These are phyloP conservation scores for Euwallacea fornicatus DNA, from an alignment of 1,140 invertebrate genomes.

Conservation along the genomic window DNA sequence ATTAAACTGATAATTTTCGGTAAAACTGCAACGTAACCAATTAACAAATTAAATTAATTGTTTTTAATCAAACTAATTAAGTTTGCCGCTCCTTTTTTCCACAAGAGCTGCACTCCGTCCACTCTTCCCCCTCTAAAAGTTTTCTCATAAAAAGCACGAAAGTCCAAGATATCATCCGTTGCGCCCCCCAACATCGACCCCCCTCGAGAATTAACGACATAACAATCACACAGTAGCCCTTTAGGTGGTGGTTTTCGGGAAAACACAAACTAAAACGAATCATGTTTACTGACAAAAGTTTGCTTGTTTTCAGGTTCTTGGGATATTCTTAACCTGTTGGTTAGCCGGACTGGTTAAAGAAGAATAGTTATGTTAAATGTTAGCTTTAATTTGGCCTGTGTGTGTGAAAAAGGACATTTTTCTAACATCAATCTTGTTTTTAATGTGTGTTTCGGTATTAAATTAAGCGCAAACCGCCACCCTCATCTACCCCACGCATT, in stretches of 20 bases:
- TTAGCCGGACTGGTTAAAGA: constrained; percentile 52
- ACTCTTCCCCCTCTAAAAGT: too few species aligned
- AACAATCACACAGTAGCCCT: too few species aligned
- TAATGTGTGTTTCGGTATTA: neutral
- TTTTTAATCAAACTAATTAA: too few species aligned
- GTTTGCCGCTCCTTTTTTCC: too few species aligned
- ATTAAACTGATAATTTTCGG: too few species aligned
- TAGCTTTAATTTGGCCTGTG: constrained; percentile 6
- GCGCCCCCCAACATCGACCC: too few species aligned
- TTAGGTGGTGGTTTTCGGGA: constrained; percentile 22
- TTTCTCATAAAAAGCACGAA: too few species aligned
- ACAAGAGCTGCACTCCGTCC: too few species aligned
- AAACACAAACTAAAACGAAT: constrained; percentile 2
- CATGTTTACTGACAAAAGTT: constrained; percentile 31
- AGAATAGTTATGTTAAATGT: constrained; percentile 24
- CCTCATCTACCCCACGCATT: neutral
- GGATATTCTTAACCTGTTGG: constrained; percentile 63
- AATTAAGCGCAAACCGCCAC: constrained; percentile 3
- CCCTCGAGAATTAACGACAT: too few species aligned
- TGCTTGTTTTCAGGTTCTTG: constrained; percentile 59
- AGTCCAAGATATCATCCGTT: too few species aligned
- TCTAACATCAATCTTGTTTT: constrained; percentile 6
- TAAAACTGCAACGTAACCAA: too few species aligned
- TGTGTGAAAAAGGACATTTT: constrained; percentile 2
- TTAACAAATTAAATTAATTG: too few species aligned